Conservation (phyloP, 2,113 vertebrate genomes). For the Hydrolagus affinis region DNA sequence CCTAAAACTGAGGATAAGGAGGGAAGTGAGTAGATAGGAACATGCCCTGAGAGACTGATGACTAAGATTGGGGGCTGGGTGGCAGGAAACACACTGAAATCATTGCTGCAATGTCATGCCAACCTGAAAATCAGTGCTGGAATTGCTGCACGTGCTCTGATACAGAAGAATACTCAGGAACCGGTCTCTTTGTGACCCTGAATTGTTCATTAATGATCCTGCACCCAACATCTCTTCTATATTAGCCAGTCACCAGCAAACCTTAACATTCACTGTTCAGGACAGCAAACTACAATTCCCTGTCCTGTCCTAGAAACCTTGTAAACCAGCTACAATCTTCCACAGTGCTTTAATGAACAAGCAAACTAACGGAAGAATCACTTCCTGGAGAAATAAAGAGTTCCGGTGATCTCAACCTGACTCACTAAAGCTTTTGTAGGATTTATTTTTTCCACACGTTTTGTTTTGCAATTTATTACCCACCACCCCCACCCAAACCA, state of each 20-base stretch:
- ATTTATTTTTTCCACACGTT: neutral
- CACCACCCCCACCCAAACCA: neutral
- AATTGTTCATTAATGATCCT: neutral
- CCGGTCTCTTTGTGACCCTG: neutral
- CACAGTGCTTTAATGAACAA: neutral
- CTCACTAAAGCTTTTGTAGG: conserved; percentile 1
- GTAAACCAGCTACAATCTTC: neutral
- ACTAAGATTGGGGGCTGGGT: neutral
- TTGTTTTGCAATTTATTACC: too few relatives aligned
- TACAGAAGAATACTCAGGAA: neutral
- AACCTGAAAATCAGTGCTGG: neutral
- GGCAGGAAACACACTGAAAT: neutral
- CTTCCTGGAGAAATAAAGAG: conserved; percentile 23
- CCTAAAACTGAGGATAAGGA: neutral
- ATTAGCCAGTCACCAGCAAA: neutral
- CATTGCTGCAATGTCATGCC: neutral
- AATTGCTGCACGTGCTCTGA: neutral
- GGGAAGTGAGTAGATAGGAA: neutral
- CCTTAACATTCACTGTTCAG: neutral
- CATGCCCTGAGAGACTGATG: neutral
- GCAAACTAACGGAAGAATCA: conserved; percentile 25
- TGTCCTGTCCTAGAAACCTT: neutral
- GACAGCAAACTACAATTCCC: neutral
- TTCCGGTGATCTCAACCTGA: conserved; percentile 13
- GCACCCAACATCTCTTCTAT: neutral